Evolutionary conservation across 2,113 vertebrate genomes (phyloP), one percentile per base, ranked within the genome.

Genomic region (Egretta garzetta): DNA sequence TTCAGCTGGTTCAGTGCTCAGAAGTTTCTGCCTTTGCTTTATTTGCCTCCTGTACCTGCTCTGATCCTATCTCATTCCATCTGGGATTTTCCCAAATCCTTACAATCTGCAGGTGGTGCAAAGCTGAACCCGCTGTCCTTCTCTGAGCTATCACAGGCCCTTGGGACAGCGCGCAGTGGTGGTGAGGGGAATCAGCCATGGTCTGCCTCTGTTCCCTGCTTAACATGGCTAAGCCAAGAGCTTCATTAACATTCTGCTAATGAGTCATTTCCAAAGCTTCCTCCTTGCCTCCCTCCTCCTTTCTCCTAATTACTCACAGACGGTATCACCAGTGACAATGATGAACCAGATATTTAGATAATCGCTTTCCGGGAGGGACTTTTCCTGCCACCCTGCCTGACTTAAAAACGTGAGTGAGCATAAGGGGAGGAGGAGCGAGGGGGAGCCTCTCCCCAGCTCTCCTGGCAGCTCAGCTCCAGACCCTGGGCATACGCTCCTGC

Each of bases 181-280:
- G 45, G 9, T 1, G 24, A 12, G 35, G 79, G 3, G 33, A 27
- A 43, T 24, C 68, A 5, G 68, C 33, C 63, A 1, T 0, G 5
- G 4, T 23, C 86, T 71, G 62, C 60, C 73, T 9, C 47, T 50
- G 39, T 49, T 37, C 60, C 18, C 53, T 22, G 2, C 66, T 12
- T 47, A 45, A 14, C 8, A 0, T 2, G 30, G 41, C 71, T 33
- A 27, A 20, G 59, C 74, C 6, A 4, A 45, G 56, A 22, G 45
- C 53, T 71, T 88, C 84, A 16, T 88, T 92, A 80, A 27, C 64
- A 71, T 32, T 45, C 85, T 74, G 75, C 75, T 93, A 93, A 97
- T 86, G 91, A 96, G 35, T 49, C 55, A 56, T 73, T 86, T 47
- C 91, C 89, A 81, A 73, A 59, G 80, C 74, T 45, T 47, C 60